Evolutionary conservation across 1,140 invertebrate species (phyloP), one percentile per base, ranked within the genome.

Genomic region (Drosophila subobscura): DNA sequence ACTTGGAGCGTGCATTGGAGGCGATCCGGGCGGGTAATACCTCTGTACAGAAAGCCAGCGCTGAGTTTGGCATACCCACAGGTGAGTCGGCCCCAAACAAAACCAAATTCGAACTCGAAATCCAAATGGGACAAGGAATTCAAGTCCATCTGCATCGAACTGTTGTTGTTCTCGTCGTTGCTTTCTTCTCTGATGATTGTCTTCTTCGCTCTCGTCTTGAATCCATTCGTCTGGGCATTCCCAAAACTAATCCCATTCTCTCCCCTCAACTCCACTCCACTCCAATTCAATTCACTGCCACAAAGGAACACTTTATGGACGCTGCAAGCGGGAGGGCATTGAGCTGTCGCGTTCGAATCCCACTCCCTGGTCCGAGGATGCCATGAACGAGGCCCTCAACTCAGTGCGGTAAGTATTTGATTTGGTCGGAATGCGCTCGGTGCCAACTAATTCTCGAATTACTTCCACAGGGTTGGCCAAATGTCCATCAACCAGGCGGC

Each of bases 401-500:
- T 96, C 96, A 72, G 96, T 97, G 54, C 95, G 95, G 95, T 96
- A 92, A 90, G 80, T 83, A 5, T 37, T 12, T 41, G 40, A 22
- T 47, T 16, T 22, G 22, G 40, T 50, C 23, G 46, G 27, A 10
- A 12, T 27, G 25, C 25, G 5, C 22, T n/a, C 23, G 14, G 45
- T 6, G 25, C 29, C 22, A 53, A 45, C 53, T 47, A 56, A 54
- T 50, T 16, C 22, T 37, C 33, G 27, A 49, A 46, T 63, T 73
- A 46, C 70, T 91, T 93, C n/a, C 42, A 40, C 90, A 96, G 96
- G 79, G 93, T 96, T 67, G 96, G 96, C 20, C 96, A 97, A 80
- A 97, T 98, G 96, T 97, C 96, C 67, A 97, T 98, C 79, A 98
- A 97, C 92, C 96, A 97, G 92, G 97, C 97, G 50, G 96, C 96